These are phyloP conservation scores for Malurus cyaneus DNA, from an alignment of 2,113 vertebrate genomes.

Conservation along the genomic window DNA sequence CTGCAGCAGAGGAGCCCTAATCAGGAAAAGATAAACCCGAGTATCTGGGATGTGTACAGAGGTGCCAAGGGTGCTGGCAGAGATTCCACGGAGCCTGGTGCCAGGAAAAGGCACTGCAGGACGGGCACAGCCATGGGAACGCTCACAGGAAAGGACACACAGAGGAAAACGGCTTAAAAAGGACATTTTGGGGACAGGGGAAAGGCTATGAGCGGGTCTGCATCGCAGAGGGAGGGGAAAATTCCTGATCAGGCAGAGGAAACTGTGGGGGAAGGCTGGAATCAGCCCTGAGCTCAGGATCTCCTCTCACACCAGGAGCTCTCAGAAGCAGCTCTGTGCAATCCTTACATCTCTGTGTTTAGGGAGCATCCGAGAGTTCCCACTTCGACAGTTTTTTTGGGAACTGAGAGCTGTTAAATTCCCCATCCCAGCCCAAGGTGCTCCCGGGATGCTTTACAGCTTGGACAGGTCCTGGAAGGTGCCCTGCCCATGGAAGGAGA, in stretches of 20 bases:
- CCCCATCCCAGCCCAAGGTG: rapidly evolving
- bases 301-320: background rate
- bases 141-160: background rate
- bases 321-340: background rate
- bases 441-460: background rate
- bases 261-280: background rate
- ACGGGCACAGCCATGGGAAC: background rate
- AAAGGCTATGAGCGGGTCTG: background rate
- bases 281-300: background rate
- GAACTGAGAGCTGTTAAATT: background rate
- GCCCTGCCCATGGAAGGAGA: background rate
- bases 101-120: background rate
- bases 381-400: rapidly evolving
- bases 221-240: background rate
- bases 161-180: rapidly evolving
- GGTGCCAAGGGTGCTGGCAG: slow-evolving; percentile 4
- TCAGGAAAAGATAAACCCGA: slow-evolving; percentile 3
- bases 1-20: background rate
- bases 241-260: background rate
- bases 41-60: background rate
- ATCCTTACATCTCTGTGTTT: background rate
- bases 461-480: background rate
- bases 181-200: background rate
- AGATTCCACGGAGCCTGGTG: background rate
- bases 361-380: background rate